Evolutionary conservation across 2,888 invertebrate genomes (phyloP), one percentile per base, ranked within the genome.

Genomic region (Cerceris rybyensis): DNA sequence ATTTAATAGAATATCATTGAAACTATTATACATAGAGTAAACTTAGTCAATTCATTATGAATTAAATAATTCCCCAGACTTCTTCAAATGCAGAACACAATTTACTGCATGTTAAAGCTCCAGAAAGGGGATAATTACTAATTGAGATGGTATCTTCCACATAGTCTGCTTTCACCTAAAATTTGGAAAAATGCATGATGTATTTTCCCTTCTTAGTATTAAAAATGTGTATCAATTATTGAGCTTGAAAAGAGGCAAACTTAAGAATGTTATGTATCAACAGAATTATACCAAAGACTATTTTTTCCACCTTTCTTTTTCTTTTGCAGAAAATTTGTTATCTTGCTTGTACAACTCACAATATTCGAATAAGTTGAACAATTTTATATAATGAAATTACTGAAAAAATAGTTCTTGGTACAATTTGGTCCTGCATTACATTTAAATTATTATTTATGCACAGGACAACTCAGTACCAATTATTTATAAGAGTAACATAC

Each of bases 101-200:
- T 93, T 99, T 99, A 39, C 98, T 96, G 93, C 99, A 99, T 0
- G 99, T 97, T 72, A 99, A 94, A 9, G 99, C 99, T 28, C 97
- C 99, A 50, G 99, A 99, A 52, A 99, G 93, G 4, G 99, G 99
- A 93, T 98, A 99, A 91, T 97, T 98, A 92, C 98, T 98, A 71
- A 99, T 97, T 4, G 99, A 98, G 89, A 98, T 94, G 0, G 95
- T 95, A 81, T 97, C 97, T 93, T 99, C 99, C 0, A 96, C 95
- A 93, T 99, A 99, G 92, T 99, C 98, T 0, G 93, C 92, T 71
- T 94, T 92, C 7, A 96, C 93, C 95, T 95, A 90, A 58, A 93
- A 88, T 17, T 61, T 80, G 13, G 65, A 16, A 0, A 61, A 39
- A 14, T 16, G 14, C 28, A 28, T 28, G 28, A 28, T 28, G n/a